Conservation (phyloP, 2,888 invertebrate genomes). For the Amiota mariae region DNA sequence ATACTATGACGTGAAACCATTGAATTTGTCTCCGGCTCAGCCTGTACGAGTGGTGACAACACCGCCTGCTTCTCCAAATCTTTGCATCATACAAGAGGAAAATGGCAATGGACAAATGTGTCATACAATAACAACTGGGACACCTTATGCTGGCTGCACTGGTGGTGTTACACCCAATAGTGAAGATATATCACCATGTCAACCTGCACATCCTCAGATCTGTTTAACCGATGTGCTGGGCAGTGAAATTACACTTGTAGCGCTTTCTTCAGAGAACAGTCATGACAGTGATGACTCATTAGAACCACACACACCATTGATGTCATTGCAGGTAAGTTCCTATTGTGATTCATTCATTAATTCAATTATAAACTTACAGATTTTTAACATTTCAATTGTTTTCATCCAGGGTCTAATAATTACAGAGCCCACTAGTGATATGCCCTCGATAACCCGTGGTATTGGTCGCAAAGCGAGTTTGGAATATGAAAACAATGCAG, state of each 20-base stretch:
- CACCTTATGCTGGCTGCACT: constrained; percentile 69
- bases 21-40: constrained; percentile 73
- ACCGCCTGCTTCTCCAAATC: constrained; percentile 73
- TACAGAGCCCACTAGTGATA: constrained; percentile 76
- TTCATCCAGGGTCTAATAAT: constrained; percentile 59
- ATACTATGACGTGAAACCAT: constrained; percentile 71
- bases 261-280: constrained; percentile 82
- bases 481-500: constrained; percentile 75
- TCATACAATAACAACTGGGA: constrained; percentile 68
- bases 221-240: constrained; percentile 94
- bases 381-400: not conserved
- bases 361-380: not conserved
- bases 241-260: constrained; percentile 85
- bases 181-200: constrained; percentile 54
- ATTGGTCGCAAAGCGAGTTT: constrained; percentile 82
- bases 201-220: constrained; percentile 84
- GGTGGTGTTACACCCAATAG: constrained; percentile 55
- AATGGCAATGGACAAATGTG: constrained; percentile 75
- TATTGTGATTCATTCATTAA: no score
- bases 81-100: constrained; percentile 87
- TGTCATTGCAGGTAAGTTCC: constrained; percentile 69
- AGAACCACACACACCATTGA: constrained; percentile 75
- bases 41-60: constrained; percentile 72
- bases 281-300: constrained; percentile 81
- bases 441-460: constrained; percentile 87